These are phyloP conservation scores for Anodontia alba DNA, from an alignment of 2,888 invertebrate genomes.

Conservation along the genomic window DNA sequence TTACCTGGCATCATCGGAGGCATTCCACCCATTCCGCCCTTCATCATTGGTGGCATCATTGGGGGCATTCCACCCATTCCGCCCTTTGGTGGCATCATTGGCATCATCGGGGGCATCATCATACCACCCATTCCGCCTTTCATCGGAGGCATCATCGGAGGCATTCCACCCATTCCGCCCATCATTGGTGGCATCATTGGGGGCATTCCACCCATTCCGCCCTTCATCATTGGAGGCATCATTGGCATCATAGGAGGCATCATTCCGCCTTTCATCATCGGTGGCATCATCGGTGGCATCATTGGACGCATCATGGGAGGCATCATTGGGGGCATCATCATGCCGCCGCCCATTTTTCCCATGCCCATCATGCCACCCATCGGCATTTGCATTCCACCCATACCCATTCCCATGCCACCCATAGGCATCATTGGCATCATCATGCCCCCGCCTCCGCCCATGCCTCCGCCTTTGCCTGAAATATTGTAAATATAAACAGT, in stretches of 20 bases:
- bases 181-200: not conserved
- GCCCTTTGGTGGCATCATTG: not conserved
- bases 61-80: not conserved
- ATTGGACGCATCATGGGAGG: not conserved
- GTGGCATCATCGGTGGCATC: not conserved
- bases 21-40: not conserved
- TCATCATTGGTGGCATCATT: slow-evolving; percentile 13
- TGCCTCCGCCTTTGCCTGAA: slow-evolving; percentile 10
- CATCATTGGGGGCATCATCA: slow-evolving; percentile 15
- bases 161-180: not conserved
- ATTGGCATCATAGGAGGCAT: slow-evolving; percentile 20
- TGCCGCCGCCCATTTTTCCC: not conserved
- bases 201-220: slow-evolving; percentile 15
- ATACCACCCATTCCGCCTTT: not conserved
- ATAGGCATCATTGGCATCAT: not conserved
- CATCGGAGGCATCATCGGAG: slow-evolving; percentile 11
- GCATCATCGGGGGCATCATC: slow-evolving; percentile 9
- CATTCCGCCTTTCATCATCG: not conserved
- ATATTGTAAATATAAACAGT: no score
- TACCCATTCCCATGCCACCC: not conserved
- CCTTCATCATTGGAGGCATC: not conserved
- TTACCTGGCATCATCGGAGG: no score
- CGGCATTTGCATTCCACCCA: not conserved
- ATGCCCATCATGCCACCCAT: slow-evolving; percentile 5
- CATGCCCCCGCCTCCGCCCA: no score